Evolutionary conservation across 2,797 vertebrate genomes (phyloP).

Genomic region (Sardinella longiceps): DNA sequence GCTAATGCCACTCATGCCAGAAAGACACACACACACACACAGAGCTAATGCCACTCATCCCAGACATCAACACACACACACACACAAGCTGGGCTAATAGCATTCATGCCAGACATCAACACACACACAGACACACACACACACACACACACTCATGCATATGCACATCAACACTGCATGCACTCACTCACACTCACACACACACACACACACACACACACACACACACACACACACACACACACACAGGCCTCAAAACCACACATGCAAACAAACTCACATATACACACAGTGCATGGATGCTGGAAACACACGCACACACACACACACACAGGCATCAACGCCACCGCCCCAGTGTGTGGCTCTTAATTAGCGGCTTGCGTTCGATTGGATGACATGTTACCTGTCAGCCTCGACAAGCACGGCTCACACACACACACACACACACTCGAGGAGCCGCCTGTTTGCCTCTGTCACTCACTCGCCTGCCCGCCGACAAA

Average conservation of each 20-base stretch:
- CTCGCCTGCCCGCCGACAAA: constrained; percentile 31
- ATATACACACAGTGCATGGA: not conserved
- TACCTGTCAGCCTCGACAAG: constrained; percentile 53
- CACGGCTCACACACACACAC: no score
- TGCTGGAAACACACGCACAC: constrained; percentile 4
- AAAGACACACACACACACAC: no score
- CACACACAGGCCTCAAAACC: not conserved
- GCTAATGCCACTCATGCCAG: not conserved
- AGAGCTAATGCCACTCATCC: no score
- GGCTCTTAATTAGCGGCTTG: constrained; percentile 54
- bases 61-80: not conserved
- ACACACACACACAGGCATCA: constrained; percentile 31
- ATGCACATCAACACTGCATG: not conserved
- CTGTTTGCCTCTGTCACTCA: constrained; percentile 52
- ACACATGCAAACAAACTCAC: not conserved
- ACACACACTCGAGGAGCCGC: constrained; percentile 31
- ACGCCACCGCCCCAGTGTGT: constrained; percentile 40
- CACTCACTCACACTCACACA: constrained; percentile 5
- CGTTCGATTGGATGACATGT: constrained; percentile 54
- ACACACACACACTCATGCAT: not conserved
- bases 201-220: not conserved
- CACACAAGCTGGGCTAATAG: not conserved
- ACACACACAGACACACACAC: not conserved
- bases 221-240: not conserved
- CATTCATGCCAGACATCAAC: not conserved